These are phyloP conservation scores for Clupea harengus DNA, from an alignment of 2,113 vertebrate species.

Conservation along the genomic window DNA sequence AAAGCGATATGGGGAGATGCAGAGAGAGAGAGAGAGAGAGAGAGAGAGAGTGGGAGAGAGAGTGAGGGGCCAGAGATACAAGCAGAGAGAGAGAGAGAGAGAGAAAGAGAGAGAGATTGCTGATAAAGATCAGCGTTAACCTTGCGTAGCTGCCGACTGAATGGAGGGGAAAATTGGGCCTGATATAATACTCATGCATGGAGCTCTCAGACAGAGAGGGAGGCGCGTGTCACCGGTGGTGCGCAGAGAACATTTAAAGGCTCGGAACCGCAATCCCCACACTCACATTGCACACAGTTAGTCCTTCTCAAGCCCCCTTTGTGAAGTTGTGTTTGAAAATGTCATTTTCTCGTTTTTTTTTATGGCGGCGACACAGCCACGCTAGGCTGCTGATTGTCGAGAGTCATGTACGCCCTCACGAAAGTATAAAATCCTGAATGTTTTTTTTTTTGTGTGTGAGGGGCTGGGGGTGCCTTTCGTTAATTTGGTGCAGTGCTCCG, in stretches of 20 bases:
- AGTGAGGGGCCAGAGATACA: slow-evolving; percentile 26
- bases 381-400: slow-evolving; percentile 41
- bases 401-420: slow-evolving; percentile 40
- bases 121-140: slow-evolving; percentile 57
- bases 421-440: slow-evolving; percentile 18
- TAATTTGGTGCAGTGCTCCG: background rate
- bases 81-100: slow-evolving; percentile 17
- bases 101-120: slow-evolving; percentile 36
- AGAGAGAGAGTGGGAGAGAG: slow-evolving; percentile 24
- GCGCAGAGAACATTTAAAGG: slow-evolving; percentile 47
- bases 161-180: slow-evolving; percentile 55
- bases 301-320: slow-evolving; percentile 29
- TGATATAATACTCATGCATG: slow-evolving; percentile 54
- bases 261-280: slow-evolving; percentile 43
- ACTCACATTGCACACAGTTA: slow-evolving; percentile 18
- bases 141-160: slow-evolving; percentile 46
- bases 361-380: slow-evolving; percentile 8
- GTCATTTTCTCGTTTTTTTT: slow-evolving; percentile 32
- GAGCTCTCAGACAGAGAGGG: slow-evolving; percentile 42
- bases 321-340: slow-evolving; percentile 24
- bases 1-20: slow-evolving; percentile 29
- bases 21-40: slow-evolving; percentile 46
- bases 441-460: background rate
- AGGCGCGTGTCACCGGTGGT: slow-evolving; percentile 44
- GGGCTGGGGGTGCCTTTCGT: background rate